A percentile compares a stretch with the other conserved stretches of the same genome.
phyloP scores from a whole-genome alignment of 2,797 vertebrate genomes.

The Acanthis flammea region DNA sequence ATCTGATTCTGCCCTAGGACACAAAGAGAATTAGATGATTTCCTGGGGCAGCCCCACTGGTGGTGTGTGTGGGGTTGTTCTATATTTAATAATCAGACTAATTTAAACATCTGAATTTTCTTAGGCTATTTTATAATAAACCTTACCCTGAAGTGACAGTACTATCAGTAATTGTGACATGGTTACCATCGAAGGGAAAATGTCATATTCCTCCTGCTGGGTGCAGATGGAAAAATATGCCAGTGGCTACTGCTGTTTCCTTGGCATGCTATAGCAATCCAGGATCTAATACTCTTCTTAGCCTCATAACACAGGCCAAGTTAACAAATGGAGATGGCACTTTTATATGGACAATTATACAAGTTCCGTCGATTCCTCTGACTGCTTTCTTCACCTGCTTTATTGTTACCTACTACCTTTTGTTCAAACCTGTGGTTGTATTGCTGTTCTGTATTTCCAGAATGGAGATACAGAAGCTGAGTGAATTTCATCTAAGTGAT shows the following conservation, averaged over 20 bases:
- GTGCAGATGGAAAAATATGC: conserved; percentile 53
- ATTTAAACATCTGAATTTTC: background rate
- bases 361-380: background rate
- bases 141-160: background rate
- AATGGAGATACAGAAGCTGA: background rate
- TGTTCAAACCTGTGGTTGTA: background rate
- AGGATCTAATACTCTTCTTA: background rate
- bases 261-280: background rate
- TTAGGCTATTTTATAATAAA: background rate
- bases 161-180: background rate
- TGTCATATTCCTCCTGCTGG: conserved; percentile 25
- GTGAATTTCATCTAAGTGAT: background rate
- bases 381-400: background rate
- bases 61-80: background rate
- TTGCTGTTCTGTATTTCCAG: background rate
- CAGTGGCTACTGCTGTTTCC: conserved; percentile 50
- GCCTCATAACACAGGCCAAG: background rate
- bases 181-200: conserved; percentile 9
- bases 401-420: background rate
- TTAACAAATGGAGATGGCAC: background rate
- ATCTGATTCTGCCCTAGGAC: background rate
- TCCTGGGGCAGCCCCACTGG: background rate
- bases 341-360: background rate
- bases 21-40: background rate
- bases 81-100: background rate